Percentiles rank a stretch among this genome's conserved stretches.
These are phyloP conservation scores for Oryzias melastigma DNA, from an alignment of 2,113 vertebrate species.

Conservation along the genomic window DNA sequence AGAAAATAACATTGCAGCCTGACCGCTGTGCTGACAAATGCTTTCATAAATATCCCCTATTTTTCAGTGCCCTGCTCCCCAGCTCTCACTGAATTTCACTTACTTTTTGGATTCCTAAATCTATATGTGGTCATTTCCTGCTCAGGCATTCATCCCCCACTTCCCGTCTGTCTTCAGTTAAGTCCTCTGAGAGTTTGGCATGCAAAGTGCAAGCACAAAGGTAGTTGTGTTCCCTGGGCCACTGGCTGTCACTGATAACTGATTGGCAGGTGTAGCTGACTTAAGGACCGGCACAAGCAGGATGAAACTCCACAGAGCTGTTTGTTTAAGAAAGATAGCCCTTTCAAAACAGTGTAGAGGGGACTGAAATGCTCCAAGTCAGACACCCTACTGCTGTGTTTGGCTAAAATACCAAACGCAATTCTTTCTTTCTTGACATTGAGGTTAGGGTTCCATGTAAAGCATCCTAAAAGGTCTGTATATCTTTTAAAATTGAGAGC, in stretches of 20 bases:
- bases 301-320: conserved; percentile 56
- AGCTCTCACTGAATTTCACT: conserved; percentile 64
- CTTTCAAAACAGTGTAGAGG: conserved; percentile 67
- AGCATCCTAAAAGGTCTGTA: conserved; percentile 2
- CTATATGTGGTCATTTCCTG: conserved; percentile 80
- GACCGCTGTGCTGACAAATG: conserved; percentile 12
- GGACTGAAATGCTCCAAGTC: conserved; percentile 27
- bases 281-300: conserved; percentile 57
- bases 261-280: conserved; percentile 78
- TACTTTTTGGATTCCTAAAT: conserved; percentile 78
- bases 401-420: conserved; percentile 20
- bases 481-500: conserved; percentile 2
- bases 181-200: conserved; percentile 77
- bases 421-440: conserved; percentile 28
- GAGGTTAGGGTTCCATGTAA: neutral
- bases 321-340: conserved; percentile 74
- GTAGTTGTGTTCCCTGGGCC: conserved; percentile 76
- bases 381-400: conserved; percentile 38
- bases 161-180: conserved; percentile 87
- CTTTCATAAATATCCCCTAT: conserved; percentile 21
- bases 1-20: conserved; percentile 20
- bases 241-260: conserved; percentile 66
- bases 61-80: conserved; percentile 5
- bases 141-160: conserved; percentile 75
- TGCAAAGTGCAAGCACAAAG: conserved; percentile 77